Base-by-base conservation (phyloP, 1,140 invertebrate genomes). In the fruit fly (Drosophila melanogaster) region DNA sequence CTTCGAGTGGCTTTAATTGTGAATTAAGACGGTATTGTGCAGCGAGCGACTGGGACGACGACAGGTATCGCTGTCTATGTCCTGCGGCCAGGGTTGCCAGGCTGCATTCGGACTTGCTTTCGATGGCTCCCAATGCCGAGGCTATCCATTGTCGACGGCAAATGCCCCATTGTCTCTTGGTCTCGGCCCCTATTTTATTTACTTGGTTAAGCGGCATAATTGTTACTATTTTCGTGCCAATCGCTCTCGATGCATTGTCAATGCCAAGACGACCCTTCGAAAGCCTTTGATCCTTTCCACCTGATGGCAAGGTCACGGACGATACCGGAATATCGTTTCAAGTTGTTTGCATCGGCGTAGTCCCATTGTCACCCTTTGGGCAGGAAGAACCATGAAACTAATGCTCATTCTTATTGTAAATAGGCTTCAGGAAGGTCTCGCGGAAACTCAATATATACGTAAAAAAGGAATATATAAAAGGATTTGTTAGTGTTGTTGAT, bases 11-110 rank as follows among this genome's bases (percentile, higher is more conserved):
- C 83, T 90, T 91, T 91, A 90, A 90, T 91, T 91, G 90, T 91
- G 86, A 90, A 87, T 91, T 91, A 91, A 91, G 90, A 81, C 90
- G 72, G 90, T 91, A 91, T 91, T 91, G 90, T 91, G 85, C 64
- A 41, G 44, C n/a, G 47, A 44, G 46, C 17, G 35, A 69, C 33
- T 70, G 44, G 12, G 64, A 49, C 24, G 55, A 38, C 40, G 40
- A 22, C 46, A 57, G 50, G 62, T 60, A 70, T n/a, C 15, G 54
- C 43, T 51, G 46, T 50, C 58, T 40, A 33, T 61, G 58, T 30
- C 58, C 46, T 40, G 58, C 56, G 37, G 64, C 78, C 72, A 77
- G 77, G 77, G 65, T 70, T 86, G 83, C 44, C 74, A 77, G 47
- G 26, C 35, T 15, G 7, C 51, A 37, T 24, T 26, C 14, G 8